Evolutionary conservation across 2,888 invertebrate species (phyloP).

Genomic region (Lepeophtheirus nordmannii): DNA sequence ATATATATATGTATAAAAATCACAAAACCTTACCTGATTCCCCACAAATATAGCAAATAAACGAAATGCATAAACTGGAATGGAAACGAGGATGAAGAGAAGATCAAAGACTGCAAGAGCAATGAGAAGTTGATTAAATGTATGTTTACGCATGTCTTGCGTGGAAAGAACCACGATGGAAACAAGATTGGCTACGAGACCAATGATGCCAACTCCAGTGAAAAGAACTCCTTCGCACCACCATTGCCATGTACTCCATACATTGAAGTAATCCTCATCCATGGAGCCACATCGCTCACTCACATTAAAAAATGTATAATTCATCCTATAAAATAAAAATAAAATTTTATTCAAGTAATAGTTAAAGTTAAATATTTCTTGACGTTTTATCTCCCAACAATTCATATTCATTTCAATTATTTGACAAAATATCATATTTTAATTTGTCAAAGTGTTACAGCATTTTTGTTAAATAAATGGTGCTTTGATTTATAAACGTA

Average conservation of each 20-base stretch:
- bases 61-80: conserved; percentile 18
- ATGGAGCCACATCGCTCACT: conserved; percentile 20
- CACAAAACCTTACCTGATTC: conserved; percentile 15
- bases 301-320: not conserved
- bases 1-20: too few species aligned
- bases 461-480: too few species aligned
- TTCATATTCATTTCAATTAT: too few species aligned
- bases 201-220: conserved; percentile 13
- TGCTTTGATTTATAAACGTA: too few species aligned
- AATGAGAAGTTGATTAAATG: conserved; percentile 22
- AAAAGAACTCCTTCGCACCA: conserved; percentile 24
- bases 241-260: conserved; percentile 18
- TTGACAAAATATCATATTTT: too few species aligned
- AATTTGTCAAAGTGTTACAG: too few species aligned
- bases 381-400: too few species aligned
- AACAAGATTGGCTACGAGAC: conserved; percentile 21
- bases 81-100: conserved; percentile 20
- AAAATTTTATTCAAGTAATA: too few species aligned
- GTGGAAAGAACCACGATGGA: conserved; percentile 15
- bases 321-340: too few species aligned
- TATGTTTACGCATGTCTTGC: conserved; percentile 23
- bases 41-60: conserved; percentile 19
- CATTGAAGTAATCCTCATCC: conserved; percentile 15
- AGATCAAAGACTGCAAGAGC: conserved; percentile 22
- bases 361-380: too few species aligned